Evolutionary conservation across 2,888 invertebrate genomes (phyloP).

Genomic region (Caenorhabditis sp.): DNA sequence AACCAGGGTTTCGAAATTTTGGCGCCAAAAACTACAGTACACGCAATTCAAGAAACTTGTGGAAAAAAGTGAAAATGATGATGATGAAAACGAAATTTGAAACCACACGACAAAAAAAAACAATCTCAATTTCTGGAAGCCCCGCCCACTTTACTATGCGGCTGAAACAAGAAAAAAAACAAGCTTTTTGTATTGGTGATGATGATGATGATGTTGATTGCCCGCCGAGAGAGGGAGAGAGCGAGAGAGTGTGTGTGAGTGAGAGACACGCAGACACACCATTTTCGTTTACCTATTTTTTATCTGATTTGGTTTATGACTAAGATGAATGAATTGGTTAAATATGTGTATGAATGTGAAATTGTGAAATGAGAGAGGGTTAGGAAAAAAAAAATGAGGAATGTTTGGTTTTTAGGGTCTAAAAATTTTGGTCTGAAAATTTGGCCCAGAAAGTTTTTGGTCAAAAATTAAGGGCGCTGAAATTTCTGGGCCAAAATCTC

Average conservation of each 20-base stretch:
- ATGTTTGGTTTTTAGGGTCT: not conserved
- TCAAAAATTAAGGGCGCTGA: too few relatives aligned
- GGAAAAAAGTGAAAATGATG: not conserved
- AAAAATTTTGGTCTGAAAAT: too few relatives aligned
- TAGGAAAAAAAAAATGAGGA: not conserved
- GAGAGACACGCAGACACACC: not conserved
- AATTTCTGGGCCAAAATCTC: too few relatives aligned
- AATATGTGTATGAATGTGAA: not conserved
- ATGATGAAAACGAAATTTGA: not conserved
- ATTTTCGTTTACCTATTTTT: constrained; percentile 2
- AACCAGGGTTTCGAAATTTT: constrained; percentile 2
- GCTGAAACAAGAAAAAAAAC: constrained; percentile 1
- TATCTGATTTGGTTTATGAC: constrained; percentile 1
- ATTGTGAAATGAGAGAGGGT: not conserved
- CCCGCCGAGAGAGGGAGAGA: not conserved
- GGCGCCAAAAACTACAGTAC: not conserved
- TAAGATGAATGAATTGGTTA: not conserved
- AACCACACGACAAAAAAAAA: not conserved
- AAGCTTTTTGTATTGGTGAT: not conserved
- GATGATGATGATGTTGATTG: too few relatives aligned
- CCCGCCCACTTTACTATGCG: not conserved
- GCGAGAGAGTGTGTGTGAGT: not conserved
- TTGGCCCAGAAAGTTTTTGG: too few relatives aligned
- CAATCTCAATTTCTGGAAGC: not conserved
- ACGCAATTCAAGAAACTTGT: not conserved